Evolutionary conservation across 2,113 vertebrate species (phyloP).

Genomic region (Elephas maximus): DNA sequence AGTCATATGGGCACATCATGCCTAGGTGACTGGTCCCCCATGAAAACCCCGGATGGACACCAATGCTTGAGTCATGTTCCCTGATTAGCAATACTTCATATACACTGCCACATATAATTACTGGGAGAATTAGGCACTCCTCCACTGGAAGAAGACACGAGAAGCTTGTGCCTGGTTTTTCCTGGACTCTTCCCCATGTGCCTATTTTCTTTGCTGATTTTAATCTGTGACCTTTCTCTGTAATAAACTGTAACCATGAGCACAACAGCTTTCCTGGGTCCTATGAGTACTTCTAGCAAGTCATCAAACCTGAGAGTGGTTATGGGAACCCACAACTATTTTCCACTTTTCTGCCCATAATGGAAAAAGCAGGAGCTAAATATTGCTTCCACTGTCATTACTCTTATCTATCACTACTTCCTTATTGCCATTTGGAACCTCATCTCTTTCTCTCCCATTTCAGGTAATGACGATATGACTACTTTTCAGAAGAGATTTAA

Average conservation of each 20-base stretch:
- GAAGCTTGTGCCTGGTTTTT: neutral
- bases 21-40: neutral
- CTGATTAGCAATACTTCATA: neutral
- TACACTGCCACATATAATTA: neutral
- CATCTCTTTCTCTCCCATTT: neutral
- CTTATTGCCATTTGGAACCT: neutral
- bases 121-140: neutral
- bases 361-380: neutral
- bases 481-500: neutral
- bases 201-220: neutral
- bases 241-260: too few relatives aligned
- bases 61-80: neutral
- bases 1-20: neutral
- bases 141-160: neutral
- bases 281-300: too few relatives aligned
- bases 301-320: too few relatives aligned
- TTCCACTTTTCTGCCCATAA: neutral
- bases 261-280: too few relatives aligned
- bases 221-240: too few relatives aligned
- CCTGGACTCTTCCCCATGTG: neutral
- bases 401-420: neutral
- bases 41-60: neutral
- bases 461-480: neutral
- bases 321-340: neutral
- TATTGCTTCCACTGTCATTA: neutral